These are phyloP conservation scores for Helicoverpa zea DNA, from an alignment of 1,140 invertebrate genomes.

Conservation along the genomic window DNA sequence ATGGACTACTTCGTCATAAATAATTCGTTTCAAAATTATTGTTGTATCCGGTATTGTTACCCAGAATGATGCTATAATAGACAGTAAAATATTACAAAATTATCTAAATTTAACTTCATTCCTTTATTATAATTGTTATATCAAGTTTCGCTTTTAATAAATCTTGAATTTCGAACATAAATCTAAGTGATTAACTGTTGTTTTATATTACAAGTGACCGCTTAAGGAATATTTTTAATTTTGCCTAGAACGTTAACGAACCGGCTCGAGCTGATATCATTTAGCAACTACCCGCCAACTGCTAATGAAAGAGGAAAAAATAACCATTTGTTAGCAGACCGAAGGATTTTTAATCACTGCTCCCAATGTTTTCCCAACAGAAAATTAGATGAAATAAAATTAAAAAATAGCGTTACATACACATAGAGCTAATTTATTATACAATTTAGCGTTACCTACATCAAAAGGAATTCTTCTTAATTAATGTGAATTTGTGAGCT, in stretches of 20 bases:
- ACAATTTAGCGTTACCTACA: too few relatives aligned
- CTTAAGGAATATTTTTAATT: constrained; percentile 33
- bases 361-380: not conserved
- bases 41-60: too few relatives aligned
- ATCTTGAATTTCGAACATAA: not conserved
- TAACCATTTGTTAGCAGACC: constrained; percentile 33
- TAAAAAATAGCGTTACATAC: too few relatives aligned
- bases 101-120: not conserved
- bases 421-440: too few relatives aligned
- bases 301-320: constrained; percentile 47
- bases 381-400: not conserved
- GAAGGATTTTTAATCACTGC: not conserved
- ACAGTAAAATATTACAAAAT: too few relatives aligned
- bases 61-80: too few relatives aligned
- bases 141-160: not conserved
- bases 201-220: constrained; percentile 1
- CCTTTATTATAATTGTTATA: not conserved
- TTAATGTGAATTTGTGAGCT: too few relatives aligned
- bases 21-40: too few relatives aligned
- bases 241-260: constrained; percentile 32
- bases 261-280: constrained; percentile 28
- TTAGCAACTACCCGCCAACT: constrained; percentile 40
- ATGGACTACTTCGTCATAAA: too few relatives aligned
- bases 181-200: constrained; percentile 22
- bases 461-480: too few relatives aligned